These are phyloP conservation scores for Aepyceros melampus DNA, from an alignment of 2,113 vertebrate species.

Conservation along the genomic window DNA sequence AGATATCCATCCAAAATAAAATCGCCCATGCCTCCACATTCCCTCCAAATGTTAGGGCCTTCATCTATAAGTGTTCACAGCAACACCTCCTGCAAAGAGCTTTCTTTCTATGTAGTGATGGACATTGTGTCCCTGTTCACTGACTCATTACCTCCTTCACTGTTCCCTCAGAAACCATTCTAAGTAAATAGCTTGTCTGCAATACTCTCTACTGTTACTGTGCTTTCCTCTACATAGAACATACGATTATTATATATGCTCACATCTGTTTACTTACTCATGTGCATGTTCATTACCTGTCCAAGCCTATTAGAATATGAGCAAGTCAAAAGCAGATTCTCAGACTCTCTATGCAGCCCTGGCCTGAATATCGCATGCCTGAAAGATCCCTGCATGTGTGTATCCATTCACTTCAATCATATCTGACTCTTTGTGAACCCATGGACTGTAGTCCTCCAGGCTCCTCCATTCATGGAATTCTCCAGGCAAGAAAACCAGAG, in stretches of 20 bases:
- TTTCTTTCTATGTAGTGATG: no score
- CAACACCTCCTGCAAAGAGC: not conserved
- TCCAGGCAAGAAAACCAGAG: not conserved
- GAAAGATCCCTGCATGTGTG: not conserved
- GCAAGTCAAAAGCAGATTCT: not conserved
- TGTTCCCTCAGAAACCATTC: fast-evolving
- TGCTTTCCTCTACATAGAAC: no score
- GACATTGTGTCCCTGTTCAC: fast-evolving
- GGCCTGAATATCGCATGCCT: fast-evolving
- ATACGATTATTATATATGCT: fast-evolving
- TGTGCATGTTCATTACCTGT: fast-evolving
- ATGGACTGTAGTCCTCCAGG: not conserved
- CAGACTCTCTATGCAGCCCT: fast-evolving
- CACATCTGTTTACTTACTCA: fast-evolving
- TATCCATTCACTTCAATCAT: not conserved
- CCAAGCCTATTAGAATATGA: not conserved
- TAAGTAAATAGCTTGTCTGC: fast-evolving
- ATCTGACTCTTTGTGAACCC: not conserved
- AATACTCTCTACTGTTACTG: no score
- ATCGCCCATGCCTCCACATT: no score
- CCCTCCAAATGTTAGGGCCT: not conserved
- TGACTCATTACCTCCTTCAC: no score
- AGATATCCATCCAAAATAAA: not conserved
- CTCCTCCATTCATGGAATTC: not conserved
- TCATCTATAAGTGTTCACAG: not conserved